Conservation (phyloP, 2,113 vertebrate species). For the Paradisaea rubra region DNA sequence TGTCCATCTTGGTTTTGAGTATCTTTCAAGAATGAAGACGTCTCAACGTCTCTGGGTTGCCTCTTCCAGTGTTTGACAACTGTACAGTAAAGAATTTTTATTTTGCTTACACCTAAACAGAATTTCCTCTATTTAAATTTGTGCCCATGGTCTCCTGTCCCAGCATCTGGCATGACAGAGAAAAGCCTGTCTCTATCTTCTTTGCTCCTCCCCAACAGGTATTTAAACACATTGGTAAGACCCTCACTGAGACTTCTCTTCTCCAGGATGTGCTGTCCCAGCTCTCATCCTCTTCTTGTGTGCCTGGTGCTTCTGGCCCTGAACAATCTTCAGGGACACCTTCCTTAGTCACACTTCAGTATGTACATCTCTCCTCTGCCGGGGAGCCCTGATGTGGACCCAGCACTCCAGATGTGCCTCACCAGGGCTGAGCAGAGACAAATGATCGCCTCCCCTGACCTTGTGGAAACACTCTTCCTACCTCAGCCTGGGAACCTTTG, state of each 20-base stretch:
- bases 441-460: neutral
- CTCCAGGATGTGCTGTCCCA: neutral
- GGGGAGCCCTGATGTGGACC: neutral
- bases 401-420: neutral
- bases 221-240: neutral
- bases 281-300: neutral
- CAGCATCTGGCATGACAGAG: accelerated
- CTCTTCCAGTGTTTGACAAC: neutral
- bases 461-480: neutral
- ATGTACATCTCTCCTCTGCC: neutral
- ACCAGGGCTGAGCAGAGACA: neutral
- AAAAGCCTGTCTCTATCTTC: neutral
- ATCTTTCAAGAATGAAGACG: neutral
- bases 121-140: neutral
- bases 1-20: neutral
- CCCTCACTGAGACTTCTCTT: neutral
- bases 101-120: neutral
- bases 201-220: neutral
- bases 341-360: neutral
- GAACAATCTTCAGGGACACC: neutral
- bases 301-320: neutral
- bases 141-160: neutral
- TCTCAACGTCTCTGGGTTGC: neutral
- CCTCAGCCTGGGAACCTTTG: neutral
- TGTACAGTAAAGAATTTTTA: neutral